Base-by-base conservation (phyloP, 2,888 invertebrate species). In the Lithophane socia region DNA sequence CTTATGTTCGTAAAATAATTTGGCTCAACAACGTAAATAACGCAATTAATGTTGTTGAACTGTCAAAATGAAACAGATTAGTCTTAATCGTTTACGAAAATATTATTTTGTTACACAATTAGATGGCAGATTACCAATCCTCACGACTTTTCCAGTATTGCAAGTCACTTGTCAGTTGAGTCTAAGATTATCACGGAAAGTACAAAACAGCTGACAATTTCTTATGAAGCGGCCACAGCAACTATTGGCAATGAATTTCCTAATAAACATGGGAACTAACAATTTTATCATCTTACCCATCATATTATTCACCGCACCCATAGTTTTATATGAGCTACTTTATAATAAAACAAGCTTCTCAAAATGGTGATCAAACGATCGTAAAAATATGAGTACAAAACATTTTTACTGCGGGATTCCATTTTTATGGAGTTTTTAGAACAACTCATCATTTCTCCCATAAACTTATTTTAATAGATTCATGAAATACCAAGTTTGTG, bases 371-470 rank as follows among this genome's bases (percentile, higher is more conserved):
- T 93, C 92, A 91, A 91, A 91, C 86, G 82, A 65, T 82, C 88
- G 85, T 93, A 91, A 92, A 93, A 91, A 88, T 87, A 88, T 86
- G 86, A 88, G 86, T 87, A 92, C 91, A 91, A 93, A 93, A 92
- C 90, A 93, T 87, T 92, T 93, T 93, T 91, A 94, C 90, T 90
- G 77, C 84, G 89, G 86, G 90, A 90, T 86, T 88, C 90, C 89
- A 88, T 88, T 92, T 94, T 94, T 93, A 94, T 94, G 87, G 90
- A 89, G 92, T 92, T 94, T 93, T 93, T 91, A 92, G 90, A 91
- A 89, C 91, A 92, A 93, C 93, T 94, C 94, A 95, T 95, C 93
- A 94, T 95, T 93, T 93, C 91, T 87, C 89, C 88, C 93, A 92
- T 95, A 95, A 95, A 94, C 89, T 87, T 89, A 69, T 85, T 92